Percentiles rank a stretch among this genome's conserved stretches.
phyloP scores from a whole-genome alignment of 30 jellyfish, hydroid and myxozoan genomes.

The Catostylus mosaicus region DNA sequence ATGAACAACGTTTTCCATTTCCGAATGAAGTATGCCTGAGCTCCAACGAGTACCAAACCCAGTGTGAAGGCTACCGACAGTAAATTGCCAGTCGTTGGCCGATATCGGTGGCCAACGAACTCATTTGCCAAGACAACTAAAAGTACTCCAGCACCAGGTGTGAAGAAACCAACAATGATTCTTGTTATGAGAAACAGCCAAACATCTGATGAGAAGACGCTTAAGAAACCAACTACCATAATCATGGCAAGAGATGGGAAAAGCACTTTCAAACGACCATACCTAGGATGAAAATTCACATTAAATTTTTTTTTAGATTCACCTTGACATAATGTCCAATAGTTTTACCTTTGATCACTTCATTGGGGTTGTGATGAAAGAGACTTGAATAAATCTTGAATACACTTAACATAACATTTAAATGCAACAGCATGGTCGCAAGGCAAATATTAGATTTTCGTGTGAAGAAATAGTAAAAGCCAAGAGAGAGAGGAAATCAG shows the following conservation, averaged over 20 bases:
- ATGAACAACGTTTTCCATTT: constrained; percentile 75
- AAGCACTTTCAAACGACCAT: constrained; percentile 79
- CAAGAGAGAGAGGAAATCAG: too few species aligned
- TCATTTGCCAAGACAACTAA: constrained; percentile 80
- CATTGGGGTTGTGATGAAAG: too few species aligned
- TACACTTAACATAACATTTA: too few species aligned
- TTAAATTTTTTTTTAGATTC: too few species aligned
- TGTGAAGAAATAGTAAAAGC: too few species aligned
- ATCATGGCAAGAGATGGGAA: constrained; percentile 55
- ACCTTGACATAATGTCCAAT: too few species aligned
- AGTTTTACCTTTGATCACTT: too few species aligned
- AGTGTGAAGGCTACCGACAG: constrained; percentile 66
- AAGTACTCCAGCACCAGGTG: constrained; percentile 79
- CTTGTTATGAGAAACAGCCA: constrained; percentile 51
- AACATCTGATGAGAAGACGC: constrained; percentile 70
- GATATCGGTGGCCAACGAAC: constrained; percentile 72
- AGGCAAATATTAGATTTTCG: too few species aligned
- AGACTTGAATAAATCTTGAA: too few species aligned
- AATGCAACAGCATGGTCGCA: too few species aligned
- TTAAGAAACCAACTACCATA: constrained; percentile 58
- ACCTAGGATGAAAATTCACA: too few species aligned
- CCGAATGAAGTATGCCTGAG: constrained; percentile 77
- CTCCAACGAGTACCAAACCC: constrained; percentile 70
- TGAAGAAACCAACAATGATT: constrained; percentile 76
- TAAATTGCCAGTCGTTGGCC: constrained; percentile 81